Evolutionary conservation across 2,797 vertebrate species (phyloP), one percentile per base, ranked within the genome.

Genomic region (Sebastes cheni): DNA sequence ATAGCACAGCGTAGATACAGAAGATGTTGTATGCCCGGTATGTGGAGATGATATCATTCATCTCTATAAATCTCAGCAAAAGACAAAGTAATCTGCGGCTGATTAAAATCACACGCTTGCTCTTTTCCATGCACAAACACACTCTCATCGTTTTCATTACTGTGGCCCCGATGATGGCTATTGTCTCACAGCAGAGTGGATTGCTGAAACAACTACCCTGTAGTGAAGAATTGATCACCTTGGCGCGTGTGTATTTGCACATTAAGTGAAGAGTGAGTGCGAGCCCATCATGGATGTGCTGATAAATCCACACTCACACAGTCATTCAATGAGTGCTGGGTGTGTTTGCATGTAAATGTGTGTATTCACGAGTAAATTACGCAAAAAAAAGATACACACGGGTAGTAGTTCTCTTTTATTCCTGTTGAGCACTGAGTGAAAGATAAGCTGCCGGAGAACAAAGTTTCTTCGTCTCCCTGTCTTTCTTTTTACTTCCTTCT

Each of bases 171-270:
- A 8, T 50, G n/a, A 3, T 50, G 60, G 50, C 74, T 56, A 50
- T 77, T 70, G 66, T 73, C 46, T 85, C 39, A 52, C 16, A 77
- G 75, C 20, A 23, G 66, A 67, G 64, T 55, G 56, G 50, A 72
- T 62, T 62, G 4, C 60, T 69, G 42, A 77, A 70, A 86, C 81
- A 80, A 77, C 73, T 56, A 70, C 23, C 64, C 70, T 52, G 46
- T 1, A 30, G 72, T 65, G 34, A 79, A 70, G 73, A 79, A 72
- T 23, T 65, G 77, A 82, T 79, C 67, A 71, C 65, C 39, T 69
- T 11, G 10, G 55, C 30, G 77, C 27, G 34, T 29, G 34, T 66
- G 60, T 7, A 18, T 34, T 39, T 64, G 12, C 18, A 55, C 61
- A 62, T 67, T 55, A 61, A 30, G 50, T n/a, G 56, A 67, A 65